phyloP scores from a whole-genome alignment of 2,113 vertebrate species.

The Prunella himalayana region DNA sequence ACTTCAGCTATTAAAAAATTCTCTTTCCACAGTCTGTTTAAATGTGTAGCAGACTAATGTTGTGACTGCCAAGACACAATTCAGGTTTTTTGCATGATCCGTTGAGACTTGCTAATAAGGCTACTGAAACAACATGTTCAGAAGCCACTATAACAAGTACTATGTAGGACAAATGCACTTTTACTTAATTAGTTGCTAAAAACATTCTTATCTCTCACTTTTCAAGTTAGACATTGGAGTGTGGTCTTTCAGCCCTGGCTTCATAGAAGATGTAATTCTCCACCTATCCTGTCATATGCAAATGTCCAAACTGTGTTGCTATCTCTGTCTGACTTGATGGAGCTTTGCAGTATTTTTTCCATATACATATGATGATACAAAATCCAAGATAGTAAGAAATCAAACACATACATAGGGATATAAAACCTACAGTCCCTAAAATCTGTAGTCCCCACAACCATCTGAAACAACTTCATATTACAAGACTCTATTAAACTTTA shows the following conservation, averaged over 20 bases:
- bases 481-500: neutral
- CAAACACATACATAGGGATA: neutral
- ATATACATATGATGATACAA: neutral
- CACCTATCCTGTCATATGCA: neutral
- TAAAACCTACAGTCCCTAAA: neutral
- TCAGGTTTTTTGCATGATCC: neutral
- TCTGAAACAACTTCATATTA: neutral
- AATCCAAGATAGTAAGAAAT: neutral
- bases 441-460: neutral
- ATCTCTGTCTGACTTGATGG: neutral
- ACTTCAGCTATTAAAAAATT: slow-evolving; percentile 39
- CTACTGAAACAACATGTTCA: neutral
- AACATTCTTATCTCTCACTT: neutral
- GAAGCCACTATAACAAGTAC: neutral
- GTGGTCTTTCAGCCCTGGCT: neutral
- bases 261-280: neutral
- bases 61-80: neutral
- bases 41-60: neutral
- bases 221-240: neutral
- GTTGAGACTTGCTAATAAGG: neutral
- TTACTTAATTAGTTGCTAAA: neutral
- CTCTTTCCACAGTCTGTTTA: slow-evolving; percentile 23
- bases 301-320: neutral
- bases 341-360: neutral
- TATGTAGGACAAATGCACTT: neutral